These are phyloP conservation scores for Apodemus sylvaticus DNA, from an alignment of 2,113 vertebrate species.

Conservation along the genomic window DNA sequence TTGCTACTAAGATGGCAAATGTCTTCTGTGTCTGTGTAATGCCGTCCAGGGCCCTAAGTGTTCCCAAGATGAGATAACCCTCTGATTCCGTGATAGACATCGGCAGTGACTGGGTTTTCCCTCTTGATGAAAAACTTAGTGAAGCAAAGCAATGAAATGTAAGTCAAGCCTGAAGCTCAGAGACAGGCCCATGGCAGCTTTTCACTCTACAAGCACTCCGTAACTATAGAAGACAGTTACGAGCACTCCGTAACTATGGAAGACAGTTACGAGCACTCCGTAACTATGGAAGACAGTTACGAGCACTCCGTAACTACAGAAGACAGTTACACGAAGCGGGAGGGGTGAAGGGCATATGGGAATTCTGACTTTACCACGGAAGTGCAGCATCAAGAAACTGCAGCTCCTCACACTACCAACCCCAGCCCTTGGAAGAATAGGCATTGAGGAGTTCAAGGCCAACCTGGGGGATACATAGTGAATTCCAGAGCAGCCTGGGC, in stretches of 20 bases:
- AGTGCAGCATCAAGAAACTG: not conserved
- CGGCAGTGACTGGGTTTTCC: not conserved
- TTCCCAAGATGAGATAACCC: not conserved
- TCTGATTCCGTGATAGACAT: fast-evolving
- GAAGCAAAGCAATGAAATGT: not conserved
- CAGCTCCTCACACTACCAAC: not conserved
- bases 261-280: too few species aligned
- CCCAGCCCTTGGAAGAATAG: not conserved
- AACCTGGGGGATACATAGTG: not conserved
- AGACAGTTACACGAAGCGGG: fast-evolving
- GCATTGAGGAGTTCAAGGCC: not conserved
- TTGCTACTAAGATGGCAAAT: not conserved
- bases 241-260: too few species aligned
- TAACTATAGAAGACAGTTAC: not conserved
- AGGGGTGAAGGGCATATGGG: not conserved
- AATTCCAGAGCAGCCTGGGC: not conserved
- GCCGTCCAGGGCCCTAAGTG: not conserved
- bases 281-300: not conserved
- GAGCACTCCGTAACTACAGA: not conserved
- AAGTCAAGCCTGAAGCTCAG: not conserved
- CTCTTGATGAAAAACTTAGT: not conserved
- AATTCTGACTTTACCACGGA: not conserved
- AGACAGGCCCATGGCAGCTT: not conserved
- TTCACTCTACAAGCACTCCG: not conserved
- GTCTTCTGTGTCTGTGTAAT: fast-evolving